These are phyloP conservation scores for Rotaria magnacalcarata DNA, from an alignment of 2,888 invertebrate species.

Conservation along the genomic window DNA sequence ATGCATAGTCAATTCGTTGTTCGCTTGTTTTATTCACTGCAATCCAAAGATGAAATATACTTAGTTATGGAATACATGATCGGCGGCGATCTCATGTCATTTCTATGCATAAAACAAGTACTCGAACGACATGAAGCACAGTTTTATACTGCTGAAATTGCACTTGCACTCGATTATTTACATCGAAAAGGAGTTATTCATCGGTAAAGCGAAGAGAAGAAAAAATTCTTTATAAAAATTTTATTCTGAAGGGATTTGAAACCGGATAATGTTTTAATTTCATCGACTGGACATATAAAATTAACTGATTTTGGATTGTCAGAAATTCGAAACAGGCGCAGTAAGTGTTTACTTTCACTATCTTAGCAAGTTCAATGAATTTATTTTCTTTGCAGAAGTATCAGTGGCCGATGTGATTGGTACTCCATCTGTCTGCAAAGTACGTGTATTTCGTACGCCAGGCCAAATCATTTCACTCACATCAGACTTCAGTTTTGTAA, in stretches of 20 bases:
- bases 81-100: slow-evolving; percentile 87
- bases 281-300: slow-evolving; percentile 77
- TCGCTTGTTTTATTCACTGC: slow-evolving; percentile 84
- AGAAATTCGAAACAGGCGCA: slow-evolving; percentile 63
- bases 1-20: slow-evolving; percentile 88
- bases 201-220: slow-evolving; percentile 51
- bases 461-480: slow-evolving; percentile 86
- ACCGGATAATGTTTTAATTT: slow-evolving; percentile 42
- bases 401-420: slow-evolving; percentile 49
- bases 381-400: slow-evolving; percentile 48
- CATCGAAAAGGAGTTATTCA: slow-evolving; percentile 66
- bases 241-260: slow-evolving; percentile 19
- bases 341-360: neutral
- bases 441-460: slow-evolving; percentile 70
- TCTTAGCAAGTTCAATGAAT: too few relatives aligned
- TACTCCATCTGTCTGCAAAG: slow-evolving; percentile 48
- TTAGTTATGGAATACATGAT: slow-evolving; percentile 96
- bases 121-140: slow-evolving; percentile 83
- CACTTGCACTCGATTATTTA: slow-evolving; percentile 80
- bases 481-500: slow-evolving; percentile 77
- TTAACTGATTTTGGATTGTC: slow-evolving; percentile 92
- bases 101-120: slow-evolving; percentile 77
- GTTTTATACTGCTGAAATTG: slow-evolving; percentile 84
- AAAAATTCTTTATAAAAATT: neutral
- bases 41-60: slow-evolving; percentile 77